Percentiles rank a stretch among this genome's conserved stretches.
Conservation (phyloP, 2,797 vertebrate genomes). For the Gymnothorax javanicus region DNA sequence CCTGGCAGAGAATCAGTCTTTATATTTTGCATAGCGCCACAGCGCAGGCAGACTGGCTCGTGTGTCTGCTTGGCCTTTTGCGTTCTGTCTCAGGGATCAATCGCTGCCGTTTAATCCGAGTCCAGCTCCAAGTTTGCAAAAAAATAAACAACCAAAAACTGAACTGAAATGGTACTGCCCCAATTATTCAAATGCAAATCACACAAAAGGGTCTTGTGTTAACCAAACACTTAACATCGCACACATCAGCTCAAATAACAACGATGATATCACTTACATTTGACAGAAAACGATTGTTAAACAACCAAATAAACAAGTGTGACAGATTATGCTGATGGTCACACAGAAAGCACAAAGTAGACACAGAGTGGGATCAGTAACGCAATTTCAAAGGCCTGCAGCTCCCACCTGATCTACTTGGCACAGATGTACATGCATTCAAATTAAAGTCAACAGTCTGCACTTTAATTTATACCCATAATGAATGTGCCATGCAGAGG, state of each 20-base stretch:
- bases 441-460: no score
- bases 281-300: conserved; percentile 56
- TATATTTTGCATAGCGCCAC: conserved; percentile 21
- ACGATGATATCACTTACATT: conserved; percentile 49
- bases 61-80: not conserved
- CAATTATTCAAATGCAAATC: not conserved
- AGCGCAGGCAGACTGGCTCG: not conserved
- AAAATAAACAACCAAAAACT: not conserved
- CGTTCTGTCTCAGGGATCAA: conserved; percentile 20
- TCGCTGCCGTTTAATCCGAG: conserved; percentile 3
- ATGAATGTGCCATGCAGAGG: no score
- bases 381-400: no score
- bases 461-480: no score
- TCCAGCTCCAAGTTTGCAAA: not conserved
- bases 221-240: conserved; percentile 26
- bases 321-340: conserved; percentile 51
- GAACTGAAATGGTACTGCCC: not conserved
- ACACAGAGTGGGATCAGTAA: conserved; percentile 38
- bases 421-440: no score
- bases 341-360: conserved; percentile 41
- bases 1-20: not conserved
- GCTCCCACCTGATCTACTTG: no score
- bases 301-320: conserved; percentile 60
- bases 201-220: conserved; percentile 20
- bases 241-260: conserved; percentile 56